Conservation (phyloP, 2,888 invertebrate genomes). For the Nemoura dubitans region DNA sequence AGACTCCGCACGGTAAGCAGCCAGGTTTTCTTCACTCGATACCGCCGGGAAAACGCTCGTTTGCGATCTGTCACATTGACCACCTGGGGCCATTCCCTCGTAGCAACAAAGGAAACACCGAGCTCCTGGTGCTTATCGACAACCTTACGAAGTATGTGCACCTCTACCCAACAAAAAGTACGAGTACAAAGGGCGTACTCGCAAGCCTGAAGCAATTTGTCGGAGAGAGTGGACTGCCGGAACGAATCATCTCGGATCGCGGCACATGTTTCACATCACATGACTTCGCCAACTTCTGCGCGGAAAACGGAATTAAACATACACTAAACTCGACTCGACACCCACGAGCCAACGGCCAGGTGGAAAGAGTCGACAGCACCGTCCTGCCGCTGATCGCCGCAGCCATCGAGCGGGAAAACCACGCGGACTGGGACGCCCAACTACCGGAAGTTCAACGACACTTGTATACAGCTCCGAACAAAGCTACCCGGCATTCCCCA, state of each 20-base stretch:
- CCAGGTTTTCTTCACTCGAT: background rate
- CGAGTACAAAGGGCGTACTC: background rate
- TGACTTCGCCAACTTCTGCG: background rate
- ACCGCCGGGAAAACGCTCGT: background rate
- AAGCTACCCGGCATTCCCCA: no score
- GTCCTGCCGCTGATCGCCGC: no score
- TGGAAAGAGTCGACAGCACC: no score
- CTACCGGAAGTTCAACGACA: no score
- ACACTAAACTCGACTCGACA: background rate
- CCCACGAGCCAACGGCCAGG: background rate
- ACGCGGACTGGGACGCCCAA: background rate
- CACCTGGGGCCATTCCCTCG: background rate
- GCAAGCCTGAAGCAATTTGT: background rate
- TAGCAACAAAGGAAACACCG: background rate
- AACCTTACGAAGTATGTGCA: background rate
- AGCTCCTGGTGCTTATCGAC: no score
- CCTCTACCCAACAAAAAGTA: background rate
- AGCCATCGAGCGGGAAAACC: no score
- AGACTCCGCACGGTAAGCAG: background rate
- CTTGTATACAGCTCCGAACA: no score
- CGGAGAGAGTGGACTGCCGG: background rate
- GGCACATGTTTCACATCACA: background rate
- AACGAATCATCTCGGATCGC: background rate
- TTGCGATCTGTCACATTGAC: background rate
- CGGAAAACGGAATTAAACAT: background rate